Evolutionary conservation across 1,140 invertebrate species (phyloP).

Genomic region (Melipona quadrifasciata): DNA sequence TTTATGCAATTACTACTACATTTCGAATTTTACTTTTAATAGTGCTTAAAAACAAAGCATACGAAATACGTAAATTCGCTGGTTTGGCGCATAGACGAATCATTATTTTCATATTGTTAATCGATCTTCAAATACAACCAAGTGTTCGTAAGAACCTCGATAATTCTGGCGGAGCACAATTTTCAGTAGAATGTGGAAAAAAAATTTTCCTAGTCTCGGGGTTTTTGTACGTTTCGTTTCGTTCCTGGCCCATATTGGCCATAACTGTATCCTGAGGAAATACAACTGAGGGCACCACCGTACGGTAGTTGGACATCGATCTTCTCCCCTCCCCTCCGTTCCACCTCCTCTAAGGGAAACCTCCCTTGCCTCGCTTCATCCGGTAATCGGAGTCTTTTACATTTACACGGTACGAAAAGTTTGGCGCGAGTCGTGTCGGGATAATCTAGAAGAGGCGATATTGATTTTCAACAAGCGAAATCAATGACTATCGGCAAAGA

Average conservation of each 20-base stretch:
- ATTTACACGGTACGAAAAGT: conserved; percentile 68
- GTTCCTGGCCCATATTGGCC: conserved; percentile 47
- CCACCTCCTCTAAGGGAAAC: conserved; percentile 36
- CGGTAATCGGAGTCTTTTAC: conserved; percentile 21
- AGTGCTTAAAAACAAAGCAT: background rate
- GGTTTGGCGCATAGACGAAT: background rate
- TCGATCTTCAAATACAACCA: background rate
- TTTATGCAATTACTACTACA: background rate
- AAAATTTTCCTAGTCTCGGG: background rate
- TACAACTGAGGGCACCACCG: conserved; percentile 71
- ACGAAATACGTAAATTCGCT: background rate
- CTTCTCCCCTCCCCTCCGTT: conserved; percentile 59
- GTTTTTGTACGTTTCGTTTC: background rate
- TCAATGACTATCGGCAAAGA: conserved; percentile 61
- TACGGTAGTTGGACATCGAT: conserved; percentile 74
- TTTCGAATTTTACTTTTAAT: background rate
- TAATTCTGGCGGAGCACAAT: background rate
- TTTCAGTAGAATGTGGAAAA: background rate
- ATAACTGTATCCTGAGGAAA: conserved; percentile 54
- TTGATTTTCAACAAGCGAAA: conserved; percentile 66
- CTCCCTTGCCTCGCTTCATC: conserved; percentile 28
- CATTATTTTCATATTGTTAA: background rate
- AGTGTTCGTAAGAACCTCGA: background rate
- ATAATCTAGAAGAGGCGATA: conserved; percentile 49
- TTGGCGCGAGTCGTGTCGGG: conserved; percentile 61